Conservation (phyloP, 2,888 invertebrate species). For the Pogonocherus hispidulus region DNA sequence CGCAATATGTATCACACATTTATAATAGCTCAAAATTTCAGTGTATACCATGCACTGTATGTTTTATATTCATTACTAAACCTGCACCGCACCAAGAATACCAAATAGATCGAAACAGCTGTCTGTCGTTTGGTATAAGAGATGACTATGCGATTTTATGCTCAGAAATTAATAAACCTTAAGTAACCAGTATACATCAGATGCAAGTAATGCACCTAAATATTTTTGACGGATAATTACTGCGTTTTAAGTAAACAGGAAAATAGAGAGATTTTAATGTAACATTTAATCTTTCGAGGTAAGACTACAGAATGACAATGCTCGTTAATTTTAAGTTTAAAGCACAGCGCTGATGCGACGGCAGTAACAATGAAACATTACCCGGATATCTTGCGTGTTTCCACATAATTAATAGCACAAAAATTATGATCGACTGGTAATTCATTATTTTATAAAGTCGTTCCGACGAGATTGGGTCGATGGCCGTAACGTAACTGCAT, state of each 20-base stretch:
- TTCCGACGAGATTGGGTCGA: background rate
- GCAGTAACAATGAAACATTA: slow-evolving; percentile 6
- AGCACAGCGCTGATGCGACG: background rate
- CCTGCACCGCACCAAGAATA: too few species aligned
- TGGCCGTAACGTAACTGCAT: background rate
- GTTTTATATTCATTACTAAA: too few species aligned
- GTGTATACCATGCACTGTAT: too few species aligned
- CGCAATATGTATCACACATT: too few species aligned
- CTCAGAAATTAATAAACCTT: too few species aligned
- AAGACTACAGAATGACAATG: background rate
- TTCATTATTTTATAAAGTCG: slow-evolving; percentile 44
- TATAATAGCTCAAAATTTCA: too few species aligned
- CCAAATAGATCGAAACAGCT: too few species aligned
- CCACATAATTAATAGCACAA: slow-evolving; percentile 39
- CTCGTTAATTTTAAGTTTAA: slow-evolving; percentile 7
- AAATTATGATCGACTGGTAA: slow-evolving; percentile 48
- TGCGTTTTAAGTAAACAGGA: background rate
- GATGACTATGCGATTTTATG: too few species aligned
- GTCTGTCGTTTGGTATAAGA: too few species aligned
- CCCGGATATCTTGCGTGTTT: slow-evolving; percentile 3
- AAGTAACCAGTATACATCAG: too few species aligned
- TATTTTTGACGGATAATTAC: background rate
- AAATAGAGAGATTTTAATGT: background rate
- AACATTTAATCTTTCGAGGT: background rate
- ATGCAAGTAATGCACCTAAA: too few species aligned